Evolutionary conservation across 2,888 invertebrate species (phyloP).

Genomic region (Xylota sylvarum): DNA sequence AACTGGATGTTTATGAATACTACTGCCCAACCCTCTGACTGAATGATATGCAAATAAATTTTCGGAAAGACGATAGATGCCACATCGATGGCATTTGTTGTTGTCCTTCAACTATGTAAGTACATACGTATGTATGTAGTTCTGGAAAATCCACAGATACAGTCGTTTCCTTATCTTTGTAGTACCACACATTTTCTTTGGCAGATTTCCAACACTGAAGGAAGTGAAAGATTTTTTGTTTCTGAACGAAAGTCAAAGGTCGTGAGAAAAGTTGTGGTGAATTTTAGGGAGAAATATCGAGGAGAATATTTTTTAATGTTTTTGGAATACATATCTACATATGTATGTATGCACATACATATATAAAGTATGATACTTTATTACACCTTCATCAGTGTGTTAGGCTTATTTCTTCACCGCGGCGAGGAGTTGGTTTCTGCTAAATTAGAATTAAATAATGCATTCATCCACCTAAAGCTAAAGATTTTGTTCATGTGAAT

Average conservation of each 20-base stretch:
- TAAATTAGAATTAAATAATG: too few species aligned
- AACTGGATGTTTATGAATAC: constrained; percentile 8
- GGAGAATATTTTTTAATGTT: background rate
- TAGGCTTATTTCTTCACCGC: too few species aligned
- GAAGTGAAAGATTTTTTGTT: background rate
- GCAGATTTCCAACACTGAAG: background rate
- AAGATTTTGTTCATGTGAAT: too few species aligned
- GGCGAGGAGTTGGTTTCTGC: too few species aligned
- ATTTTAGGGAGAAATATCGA: too few species aligned
- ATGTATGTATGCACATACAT: too few species aligned
- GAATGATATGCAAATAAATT: constrained; percentile 16
- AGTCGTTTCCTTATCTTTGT: background rate
- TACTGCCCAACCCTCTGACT: constrained; percentile 9
- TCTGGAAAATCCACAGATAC: too few species aligned
- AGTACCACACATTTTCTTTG: background rate
- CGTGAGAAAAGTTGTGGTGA: background rate
- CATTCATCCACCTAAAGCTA: too few species aligned
- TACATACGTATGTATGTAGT: background rate
- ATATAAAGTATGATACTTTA: too few species aligned
- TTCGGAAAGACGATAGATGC: background rate
- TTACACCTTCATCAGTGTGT: too few species aligned
- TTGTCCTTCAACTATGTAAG: background rate
- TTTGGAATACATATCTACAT: too few species aligned
- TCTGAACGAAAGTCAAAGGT: constrained; percentile 9
- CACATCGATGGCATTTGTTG: background rate